Conservation (phyloP, 1,140 invertebrate species). For the Magallana gigas region DNA sequence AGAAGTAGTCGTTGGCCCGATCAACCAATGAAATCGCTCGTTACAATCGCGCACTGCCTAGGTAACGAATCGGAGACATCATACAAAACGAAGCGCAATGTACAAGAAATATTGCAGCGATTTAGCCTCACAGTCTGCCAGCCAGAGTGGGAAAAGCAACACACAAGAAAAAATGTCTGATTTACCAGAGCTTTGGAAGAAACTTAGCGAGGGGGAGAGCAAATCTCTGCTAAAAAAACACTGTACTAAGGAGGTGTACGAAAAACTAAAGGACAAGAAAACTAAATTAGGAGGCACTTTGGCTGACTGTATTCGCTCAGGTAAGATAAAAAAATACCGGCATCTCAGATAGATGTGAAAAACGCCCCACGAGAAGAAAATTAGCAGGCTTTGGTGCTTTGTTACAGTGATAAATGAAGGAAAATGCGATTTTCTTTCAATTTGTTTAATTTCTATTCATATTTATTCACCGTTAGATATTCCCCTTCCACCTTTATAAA, state of each 20-base stretch:
- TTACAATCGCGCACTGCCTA: slow-evolving; percentile 5
- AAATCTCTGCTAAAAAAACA: slow-evolving; percentile 66
- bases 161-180: slow-evolving; percentile 34
- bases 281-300: slow-evolving; percentile 68
- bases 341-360: neutral
- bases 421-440: too few relatives aligned
- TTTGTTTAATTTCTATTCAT: too few relatives aligned
- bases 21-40: slow-evolving; percentile 14
- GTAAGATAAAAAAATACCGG: slow-evolving; percentile 43
- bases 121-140: neutral
- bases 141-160: slow-evolving; percentile 16
- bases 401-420: too few relatives aligned
- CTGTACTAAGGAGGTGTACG: slow-evolving; percentile 60
- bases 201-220: slow-evolving; percentile 56
- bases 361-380: neutral
- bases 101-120: slow-evolving; percentile 22
- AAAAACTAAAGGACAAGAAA: slow-evolving; percentile 65
- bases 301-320: slow-evolving; percentile 70
- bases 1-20: slow-evolving; percentile 1
- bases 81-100: slow-evolving; percentile 27
- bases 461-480: neutral
- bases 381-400: neutral
- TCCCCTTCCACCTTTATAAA: neutral
- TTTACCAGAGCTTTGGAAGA: neutral
- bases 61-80: slow-evolving; percentile 32